Base-by-base conservation (phyloP, 64 coral and sea anemone genomes). In the Acropora tenuis region DNA sequence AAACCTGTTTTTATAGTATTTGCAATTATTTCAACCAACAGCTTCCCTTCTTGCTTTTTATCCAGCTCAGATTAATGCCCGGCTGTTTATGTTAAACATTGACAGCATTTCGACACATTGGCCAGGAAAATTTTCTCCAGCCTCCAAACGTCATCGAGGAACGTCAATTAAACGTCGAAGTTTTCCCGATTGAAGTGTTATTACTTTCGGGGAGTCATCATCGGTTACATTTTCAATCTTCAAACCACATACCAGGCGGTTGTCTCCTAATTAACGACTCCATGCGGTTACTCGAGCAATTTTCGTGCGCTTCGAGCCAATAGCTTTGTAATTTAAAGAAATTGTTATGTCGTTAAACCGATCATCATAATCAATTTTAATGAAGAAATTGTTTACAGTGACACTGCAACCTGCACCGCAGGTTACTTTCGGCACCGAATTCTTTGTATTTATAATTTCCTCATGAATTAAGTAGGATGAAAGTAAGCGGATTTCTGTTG, bases 291-390 rank as follows among this genome's bases (percentile, higher is more conserved):
- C 60, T 50, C 0, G 80, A 60, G 41, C 41, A 46, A 67, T 67
- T 83, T 83, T 63, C 60, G 7, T 8, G 44, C 82, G 15, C 17
- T 58, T 43, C 43, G 67, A 83, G 2, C 80, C 80, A 83, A 67
- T 67, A 42, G 59, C 12, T 8, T 67, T 17, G 12, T 83, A 5
- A 67, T 46, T 68, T 5, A 16, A 67, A 46, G 59, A 44, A 15
- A 13, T 72, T 84, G 80, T 84, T 69, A 47, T 85, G 82, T 85
- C 82, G 1, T 72, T 71, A 12, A 43, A 71, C 3, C 41, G 3
- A 15, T 3, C 7, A 48, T 30, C 30, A 17, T 85, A 17, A 71
- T 85, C 4, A 50, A 85, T 85, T 85, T 50, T 85, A 85, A 72
- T 15, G 60, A 63, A 15, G 11, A 15, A 15, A 63, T 13, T 63